Conservation (phyloP, 2,888 invertebrate species). For the Oscheius myriophilus region DNA sequence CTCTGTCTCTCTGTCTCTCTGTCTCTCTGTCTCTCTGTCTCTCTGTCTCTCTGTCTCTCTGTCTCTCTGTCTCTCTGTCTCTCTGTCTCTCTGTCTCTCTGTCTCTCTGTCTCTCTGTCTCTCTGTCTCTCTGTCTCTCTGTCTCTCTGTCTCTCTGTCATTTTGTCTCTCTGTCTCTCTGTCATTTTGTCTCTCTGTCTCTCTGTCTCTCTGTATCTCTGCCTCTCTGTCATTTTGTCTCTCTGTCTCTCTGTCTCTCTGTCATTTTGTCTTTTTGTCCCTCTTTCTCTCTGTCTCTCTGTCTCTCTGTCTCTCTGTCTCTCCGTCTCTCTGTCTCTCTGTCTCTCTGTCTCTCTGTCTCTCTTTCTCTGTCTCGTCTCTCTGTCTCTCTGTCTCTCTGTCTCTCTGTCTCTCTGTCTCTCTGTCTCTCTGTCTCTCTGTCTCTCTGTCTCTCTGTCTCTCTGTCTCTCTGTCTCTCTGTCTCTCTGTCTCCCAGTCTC, state of each 20-base stretch:
- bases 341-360: constrained; percentile 2
- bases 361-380: background rate
- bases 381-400: too few relatives aligned
- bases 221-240: too few relatives aligned
- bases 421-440: background rate
- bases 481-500: background rate
- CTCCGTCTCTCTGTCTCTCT: background rate
- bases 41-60: background rate
- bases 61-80: background rate
- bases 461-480: background rate
- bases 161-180: background rate
- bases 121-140: background rate
- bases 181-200: background rate
- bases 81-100: background rate
- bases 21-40: background rate
- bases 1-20: background rate
- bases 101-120: too few relatives aligned
- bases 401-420: too few relatives aligned
- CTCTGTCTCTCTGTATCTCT: too few relatives aligned
- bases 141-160: background rate
- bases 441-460: constrained; percentile 3
- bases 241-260: background rate
- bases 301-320: background rate
- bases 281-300: constrained; percentile 1
- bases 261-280: background rate